These are phyloP conservation scores for Chorisops tibialis DNA, from an alignment of 2,888 invertebrate species.

Conservation along the genomic window DNA sequence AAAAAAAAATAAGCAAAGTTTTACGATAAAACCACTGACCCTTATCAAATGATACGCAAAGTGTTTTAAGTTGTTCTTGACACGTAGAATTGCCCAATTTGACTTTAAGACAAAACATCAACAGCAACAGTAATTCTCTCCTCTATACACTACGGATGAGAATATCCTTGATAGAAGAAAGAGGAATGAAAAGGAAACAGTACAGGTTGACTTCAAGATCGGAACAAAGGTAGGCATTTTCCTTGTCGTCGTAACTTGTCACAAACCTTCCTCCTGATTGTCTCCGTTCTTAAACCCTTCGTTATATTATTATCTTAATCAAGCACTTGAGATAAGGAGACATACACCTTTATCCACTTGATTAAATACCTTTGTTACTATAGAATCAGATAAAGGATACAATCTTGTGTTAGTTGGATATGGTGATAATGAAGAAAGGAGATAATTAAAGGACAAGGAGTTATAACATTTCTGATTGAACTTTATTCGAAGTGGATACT, in stretches of 20 bases:
- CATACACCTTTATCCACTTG: constrained; percentile 10
- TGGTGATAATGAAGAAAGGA: constrained; percentile 3
- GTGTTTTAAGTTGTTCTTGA: constrained; percentile 1
- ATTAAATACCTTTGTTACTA: constrained; percentile 9
- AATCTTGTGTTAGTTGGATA: background rate
- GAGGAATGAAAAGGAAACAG: too few relatives aligned
- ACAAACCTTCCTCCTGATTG: constrained; percentile 10
- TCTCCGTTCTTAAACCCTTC: background rate
- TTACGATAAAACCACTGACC: constrained; percentile 11
- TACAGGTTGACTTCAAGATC: too few relatives aligned
- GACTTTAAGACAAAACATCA: background rate
- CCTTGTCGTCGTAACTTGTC: constrained; percentile 3
- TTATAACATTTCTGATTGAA: too few relatives aligned
- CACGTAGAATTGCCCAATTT: background rate
- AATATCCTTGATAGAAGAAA: too few relatives aligned
- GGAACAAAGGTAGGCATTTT: background rate
- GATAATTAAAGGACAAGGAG: constrained; percentile 14
- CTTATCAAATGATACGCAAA: constrained; percentile 12
- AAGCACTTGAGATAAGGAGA: constrained; percentile 13
- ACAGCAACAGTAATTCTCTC: background rate
- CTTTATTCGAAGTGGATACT: too few relatives aligned
- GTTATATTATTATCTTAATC: constrained; percentile 15
- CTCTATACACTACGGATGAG: too few relatives aligned
- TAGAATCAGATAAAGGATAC: background rate
- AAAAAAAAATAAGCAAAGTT: too few relatives aligned